A percentile compares a stretch with the other conserved stretches of the same genome.
Conservation (phyloP, 2,888 invertebrate species). For the Chrysodeixis includens region DNA sequence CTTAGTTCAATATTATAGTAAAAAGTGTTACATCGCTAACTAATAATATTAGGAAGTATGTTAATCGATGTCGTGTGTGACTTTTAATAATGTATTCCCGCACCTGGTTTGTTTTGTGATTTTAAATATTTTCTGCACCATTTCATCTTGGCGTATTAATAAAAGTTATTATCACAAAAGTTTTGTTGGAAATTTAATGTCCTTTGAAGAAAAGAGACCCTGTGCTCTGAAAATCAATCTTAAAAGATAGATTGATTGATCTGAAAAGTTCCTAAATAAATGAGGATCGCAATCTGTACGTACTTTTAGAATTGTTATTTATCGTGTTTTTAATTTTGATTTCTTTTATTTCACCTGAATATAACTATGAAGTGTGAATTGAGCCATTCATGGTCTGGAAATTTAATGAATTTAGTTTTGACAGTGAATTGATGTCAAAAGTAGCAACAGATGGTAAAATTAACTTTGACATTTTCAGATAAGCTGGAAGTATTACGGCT, state of each 20-base stretch:
- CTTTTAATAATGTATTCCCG: not conserved
- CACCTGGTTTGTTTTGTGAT: not conserved
- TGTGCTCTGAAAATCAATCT: too few species aligned
- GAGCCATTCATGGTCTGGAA: too few species aligned
- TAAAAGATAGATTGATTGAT: too few species aligned
- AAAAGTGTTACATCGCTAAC: not conserved
- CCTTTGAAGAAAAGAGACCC: too few species aligned
- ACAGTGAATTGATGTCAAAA: too few species aligned
- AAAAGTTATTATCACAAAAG: not conserved
- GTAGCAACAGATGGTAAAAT: not conserved
- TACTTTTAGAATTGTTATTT: too few species aligned
- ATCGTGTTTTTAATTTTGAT: too few species aligned
- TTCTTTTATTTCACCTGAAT: too few species aligned
- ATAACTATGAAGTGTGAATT: too few species aligned
- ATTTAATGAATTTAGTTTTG: too few species aligned
- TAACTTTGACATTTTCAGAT: conserved; percentile 5
- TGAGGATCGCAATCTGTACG: too few species aligned
- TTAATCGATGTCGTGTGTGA: conserved; percentile 1
- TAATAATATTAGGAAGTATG: not conserved
- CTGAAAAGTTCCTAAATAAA: too few species aligned
- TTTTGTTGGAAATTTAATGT: not conserved
- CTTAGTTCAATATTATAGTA: not conserved
- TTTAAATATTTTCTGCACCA: not conserved
- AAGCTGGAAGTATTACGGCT: conserved; percentile 19
- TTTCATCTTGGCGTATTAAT: not conserved